Evolutionary conservation across 2,888 invertebrate species (phyloP).

Genomic region (Ferdinandea cuprea): DNA sequence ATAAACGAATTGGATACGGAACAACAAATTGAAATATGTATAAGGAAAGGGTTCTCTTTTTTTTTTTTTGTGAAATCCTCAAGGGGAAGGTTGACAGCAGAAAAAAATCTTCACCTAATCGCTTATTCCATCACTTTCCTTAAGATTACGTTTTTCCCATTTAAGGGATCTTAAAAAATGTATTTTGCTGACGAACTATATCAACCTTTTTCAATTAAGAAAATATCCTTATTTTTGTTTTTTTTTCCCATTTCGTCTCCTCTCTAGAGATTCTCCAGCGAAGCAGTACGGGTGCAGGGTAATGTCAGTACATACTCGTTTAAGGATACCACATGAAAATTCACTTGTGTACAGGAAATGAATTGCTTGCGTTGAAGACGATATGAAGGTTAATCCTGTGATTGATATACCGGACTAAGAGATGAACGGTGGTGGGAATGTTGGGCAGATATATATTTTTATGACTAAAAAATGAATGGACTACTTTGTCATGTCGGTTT

Average conservation of each 20-base stretch:
- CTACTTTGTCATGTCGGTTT: conserved; percentile 56
- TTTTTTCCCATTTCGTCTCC: conserved; percentile 28
- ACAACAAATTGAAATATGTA: conserved; percentile 23
- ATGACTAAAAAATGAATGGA: conserved; percentile 62
- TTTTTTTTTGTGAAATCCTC: neutral
- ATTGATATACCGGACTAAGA: conserved; percentile 57
- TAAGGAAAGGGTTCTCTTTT: neutral
- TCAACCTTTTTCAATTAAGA: conserved; percentile 52
- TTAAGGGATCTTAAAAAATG: conserved; percentile 25
- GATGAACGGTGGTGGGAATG: neutral
- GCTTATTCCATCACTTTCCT: conserved; percentile 3
- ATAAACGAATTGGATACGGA: conserved; percentile 30
- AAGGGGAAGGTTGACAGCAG: neutral
- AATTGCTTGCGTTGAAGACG: conserved; percentile 34
- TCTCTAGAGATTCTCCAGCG: neutral
- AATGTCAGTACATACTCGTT: neutral
- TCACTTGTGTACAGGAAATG: conserved; percentile 34
- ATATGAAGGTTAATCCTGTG: conserved; percentile 62
- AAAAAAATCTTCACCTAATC: conserved; percentile 20
- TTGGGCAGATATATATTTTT: conserved; percentile 54
- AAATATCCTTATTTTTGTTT: conserved; percentile 35
- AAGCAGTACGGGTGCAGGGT: neutral
- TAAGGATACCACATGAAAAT: conserved; percentile 26
- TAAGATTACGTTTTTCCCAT: conserved; percentile 36
- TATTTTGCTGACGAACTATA: conserved; percentile 27